phyloP scores from a whole-genome alignment of 2,888 invertebrate species.

The Agrochola lota region DNA sequence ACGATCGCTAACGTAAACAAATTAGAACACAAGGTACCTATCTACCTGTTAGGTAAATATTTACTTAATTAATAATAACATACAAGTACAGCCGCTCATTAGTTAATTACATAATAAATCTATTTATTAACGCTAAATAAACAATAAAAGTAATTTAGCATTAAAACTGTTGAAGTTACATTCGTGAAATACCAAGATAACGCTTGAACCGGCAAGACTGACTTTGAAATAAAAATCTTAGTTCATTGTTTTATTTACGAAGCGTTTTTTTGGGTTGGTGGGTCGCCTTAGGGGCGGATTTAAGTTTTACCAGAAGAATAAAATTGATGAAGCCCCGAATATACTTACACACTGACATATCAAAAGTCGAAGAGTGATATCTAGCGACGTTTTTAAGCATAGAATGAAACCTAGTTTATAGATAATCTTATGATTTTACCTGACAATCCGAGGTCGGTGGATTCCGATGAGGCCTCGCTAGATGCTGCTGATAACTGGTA shows the following conservation, averaged over 20 bases:
- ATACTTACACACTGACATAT: background rate
- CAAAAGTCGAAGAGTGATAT: background rate
- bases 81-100: background rate
- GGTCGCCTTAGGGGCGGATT: no score
- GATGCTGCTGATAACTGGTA: conserved; percentile 82
- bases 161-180: background rate
- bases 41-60: background rate
- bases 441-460: conserved; percentile 81
- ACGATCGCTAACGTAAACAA: background rate
- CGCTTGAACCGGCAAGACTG: conserved; percentile 15
- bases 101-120: background rate
- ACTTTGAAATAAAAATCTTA: background rate
- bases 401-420: background rate
- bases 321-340: background rate
- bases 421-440: conserved; percentile 73
- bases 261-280: background rate
- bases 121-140: background rate
- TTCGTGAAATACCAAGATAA: conserved; percentile 25
- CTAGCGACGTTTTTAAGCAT: background rate
- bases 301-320: background rate
- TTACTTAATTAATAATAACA: background rate
- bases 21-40: background rate
- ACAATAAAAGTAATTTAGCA: background rate
- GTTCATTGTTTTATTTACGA: background rate
- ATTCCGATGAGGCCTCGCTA: conserved; percentile 84